Conservation (phyloP, 2,888 invertebrate genomes). For the Tinea trinotella region DNA sequence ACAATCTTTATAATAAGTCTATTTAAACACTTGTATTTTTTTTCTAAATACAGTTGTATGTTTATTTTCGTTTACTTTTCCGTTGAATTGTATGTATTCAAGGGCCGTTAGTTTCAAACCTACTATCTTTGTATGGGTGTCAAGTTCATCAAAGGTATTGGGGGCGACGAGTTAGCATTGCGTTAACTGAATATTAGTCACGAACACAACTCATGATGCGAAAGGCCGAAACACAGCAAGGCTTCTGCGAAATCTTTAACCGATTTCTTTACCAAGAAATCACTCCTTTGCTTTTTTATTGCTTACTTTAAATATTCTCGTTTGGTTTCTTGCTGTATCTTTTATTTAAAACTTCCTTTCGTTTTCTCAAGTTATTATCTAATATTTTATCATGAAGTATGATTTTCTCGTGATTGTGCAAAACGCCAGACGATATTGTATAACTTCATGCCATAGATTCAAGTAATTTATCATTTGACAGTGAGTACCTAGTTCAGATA, state of each 20-base stretch:
- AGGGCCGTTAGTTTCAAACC: conserved; percentile 9
- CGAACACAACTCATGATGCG: conserved; percentile 11
- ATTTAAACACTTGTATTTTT: background rate
- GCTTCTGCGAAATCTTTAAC: conserved; percentile 11
- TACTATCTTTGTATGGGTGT: conserved; percentile 34
- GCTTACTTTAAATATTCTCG: background rate
- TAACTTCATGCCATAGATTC: background rate
- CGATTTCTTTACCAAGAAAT: conserved; percentile 9
- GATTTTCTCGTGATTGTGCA: background rate
- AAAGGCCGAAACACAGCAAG: conserved; percentile 15
- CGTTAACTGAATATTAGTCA: conserved; percentile 18
- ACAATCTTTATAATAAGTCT: background rate
- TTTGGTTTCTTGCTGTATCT: background rate
- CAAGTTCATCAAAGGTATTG: conserved; percentile 47
- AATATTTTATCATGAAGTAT: background rate
- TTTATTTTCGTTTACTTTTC: background rate
- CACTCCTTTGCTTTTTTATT: background rate
- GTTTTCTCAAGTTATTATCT: background rate
- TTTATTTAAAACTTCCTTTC: background rate
- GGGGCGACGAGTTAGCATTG: conserved; percentile 29
- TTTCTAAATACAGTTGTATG: background rate
- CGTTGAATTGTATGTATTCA: background rate
- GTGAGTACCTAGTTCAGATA: conserved; percentile 8
- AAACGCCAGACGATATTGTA: background rate
- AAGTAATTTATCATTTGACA: conserved; percentile 7